These are phyloP conservation scores for Picus viridis DNA, from an alignment of 2,797 vertebrate genomes.

Conservation along the genomic window DNA sequence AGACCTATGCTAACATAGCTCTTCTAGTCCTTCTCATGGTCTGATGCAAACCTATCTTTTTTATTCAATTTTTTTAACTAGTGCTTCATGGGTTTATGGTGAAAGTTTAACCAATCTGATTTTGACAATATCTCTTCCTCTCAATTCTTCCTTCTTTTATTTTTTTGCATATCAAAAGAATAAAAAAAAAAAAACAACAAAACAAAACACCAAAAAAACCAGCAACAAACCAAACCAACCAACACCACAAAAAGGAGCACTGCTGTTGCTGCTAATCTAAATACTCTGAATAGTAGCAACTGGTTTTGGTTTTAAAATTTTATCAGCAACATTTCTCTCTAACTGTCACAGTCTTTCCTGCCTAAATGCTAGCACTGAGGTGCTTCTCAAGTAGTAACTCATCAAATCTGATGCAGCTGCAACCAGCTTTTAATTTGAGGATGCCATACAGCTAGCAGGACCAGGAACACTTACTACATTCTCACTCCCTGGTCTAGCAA, in stretches of 20 bases:
- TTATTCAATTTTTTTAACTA: background rate
- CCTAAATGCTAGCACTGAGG: background rate
- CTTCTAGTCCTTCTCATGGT: background rate
- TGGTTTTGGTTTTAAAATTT: background rate
- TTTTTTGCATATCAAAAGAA: background rate
- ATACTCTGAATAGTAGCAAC: background rate
- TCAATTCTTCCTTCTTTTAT: background rate
- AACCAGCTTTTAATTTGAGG: background rate
- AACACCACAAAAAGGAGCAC: background rate
- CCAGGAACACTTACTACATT: background rate
- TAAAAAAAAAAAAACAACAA: background rate
- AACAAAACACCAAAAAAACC: too few relatives aligned
- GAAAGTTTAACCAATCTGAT: background rate
- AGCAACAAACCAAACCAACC: too few relatives aligned
- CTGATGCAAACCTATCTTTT: background rate
- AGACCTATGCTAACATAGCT: background rate
- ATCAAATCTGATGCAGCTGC: background rate
- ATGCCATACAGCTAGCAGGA: background rate
- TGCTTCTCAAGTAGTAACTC: background rate
- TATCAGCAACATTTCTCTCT: background rate
- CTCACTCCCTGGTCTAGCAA: background rate
- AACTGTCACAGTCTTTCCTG: background rate
- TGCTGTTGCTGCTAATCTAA: background rate
- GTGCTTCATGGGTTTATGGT: background rate
- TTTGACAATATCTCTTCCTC: background rate